Conservation (phyloP, 2,888 invertebrate genomes). For the Agonopterix arenella region DNA sequence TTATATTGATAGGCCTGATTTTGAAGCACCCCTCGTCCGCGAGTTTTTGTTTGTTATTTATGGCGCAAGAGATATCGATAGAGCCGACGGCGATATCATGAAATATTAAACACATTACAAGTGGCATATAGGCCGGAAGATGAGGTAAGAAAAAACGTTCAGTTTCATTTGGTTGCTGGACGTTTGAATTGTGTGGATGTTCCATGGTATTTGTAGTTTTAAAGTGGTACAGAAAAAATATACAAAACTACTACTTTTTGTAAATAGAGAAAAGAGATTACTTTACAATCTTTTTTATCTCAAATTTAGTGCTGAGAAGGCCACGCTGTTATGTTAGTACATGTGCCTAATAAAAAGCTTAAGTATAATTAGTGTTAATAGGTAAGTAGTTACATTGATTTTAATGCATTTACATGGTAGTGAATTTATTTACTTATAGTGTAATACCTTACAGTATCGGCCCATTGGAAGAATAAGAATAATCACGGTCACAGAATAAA, state of each 20-base stretch:
- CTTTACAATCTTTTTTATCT: too few relatives aligned
- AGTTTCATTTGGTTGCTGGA: conserved; percentile 45
- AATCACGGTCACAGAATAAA: too few relatives aligned
- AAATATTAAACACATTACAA: conserved; percentile 77
- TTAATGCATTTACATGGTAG: too few relatives aligned
- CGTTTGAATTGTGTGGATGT: conserved; percentile 30
- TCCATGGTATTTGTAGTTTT: background rate
- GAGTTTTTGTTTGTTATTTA: conserved; percentile 69
- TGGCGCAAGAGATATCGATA: conserved; percentile 65
- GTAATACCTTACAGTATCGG: too few relatives aligned
- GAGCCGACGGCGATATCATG: conserved; percentile 66
- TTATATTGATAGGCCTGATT: conserved; percentile 72
- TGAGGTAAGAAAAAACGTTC: conserved; percentile 68
- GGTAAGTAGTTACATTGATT: too few relatives aligned
- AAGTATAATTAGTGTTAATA: too few relatives aligned
- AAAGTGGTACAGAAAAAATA: background rate
- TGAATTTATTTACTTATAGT: too few relatives aligned
- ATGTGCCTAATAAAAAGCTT: too few relatives aligned
- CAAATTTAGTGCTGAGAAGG: too few relatives aligned
- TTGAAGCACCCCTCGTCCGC: conserved; percentile 39
- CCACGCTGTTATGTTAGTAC: too few relatives aligned
- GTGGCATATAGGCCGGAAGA: conserved; percentile 70
- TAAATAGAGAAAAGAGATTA: background rate
- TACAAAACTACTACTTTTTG: background rate
- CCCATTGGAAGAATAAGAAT: too few relatives aligned